Base-by-base conservation (phyloP, 37 sponge, comb jelly and placozoan species). In the Haliclona indistincta region DNA sequence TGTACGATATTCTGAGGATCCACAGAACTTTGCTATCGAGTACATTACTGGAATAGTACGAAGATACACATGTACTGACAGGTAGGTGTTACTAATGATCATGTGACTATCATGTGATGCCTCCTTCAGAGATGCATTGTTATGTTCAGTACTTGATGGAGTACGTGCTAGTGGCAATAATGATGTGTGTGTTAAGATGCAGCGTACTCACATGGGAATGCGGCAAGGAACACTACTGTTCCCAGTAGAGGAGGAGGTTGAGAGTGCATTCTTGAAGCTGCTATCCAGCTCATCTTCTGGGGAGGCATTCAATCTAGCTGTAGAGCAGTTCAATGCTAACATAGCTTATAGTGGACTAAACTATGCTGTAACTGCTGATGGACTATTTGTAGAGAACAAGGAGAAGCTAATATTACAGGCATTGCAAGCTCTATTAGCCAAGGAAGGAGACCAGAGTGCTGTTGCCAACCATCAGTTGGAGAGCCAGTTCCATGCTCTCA, bases 331-430 rank as follows among this genome's bases (percentile, higher is more conserved):
- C 82, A 98, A 98, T 71, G 68, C 94, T 39, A 98, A 98, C 73
- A 86, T 98, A 1, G 69, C 78, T 35, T 98, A 98, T 87, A 95
- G 94, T 68, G 99, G 99, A 19, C 86, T 98, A 15, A 82, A 91
- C 69, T 88, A 98, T 72, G 99, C 99, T 13, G 96, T 98, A 25
- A 90, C 99, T 32, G 89, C 91, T 51, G 98, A 97, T 39, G 94
- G 99, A 10, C 72, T 98, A 38, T 98, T 98, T 79, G 79, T 91
- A 26, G 99, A 98, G 84, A 98, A 98, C 79, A 98, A 98, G 73
- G 99, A 98, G 89, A 86, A 86, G 69, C 89, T 98, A 34, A 98
- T 98, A 66, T 87, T 84, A 30, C 75, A 56, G 13, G 87, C 96
- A 0, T 87, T 98, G 43, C 64, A 43, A 3, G 69, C 96, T 17